Evolutionary conservation across 2,888 invertebrate species (phyloP), one percentile per base, ranked within the genome.

Genomic region (Scaptomyza tumidula): DNA sequence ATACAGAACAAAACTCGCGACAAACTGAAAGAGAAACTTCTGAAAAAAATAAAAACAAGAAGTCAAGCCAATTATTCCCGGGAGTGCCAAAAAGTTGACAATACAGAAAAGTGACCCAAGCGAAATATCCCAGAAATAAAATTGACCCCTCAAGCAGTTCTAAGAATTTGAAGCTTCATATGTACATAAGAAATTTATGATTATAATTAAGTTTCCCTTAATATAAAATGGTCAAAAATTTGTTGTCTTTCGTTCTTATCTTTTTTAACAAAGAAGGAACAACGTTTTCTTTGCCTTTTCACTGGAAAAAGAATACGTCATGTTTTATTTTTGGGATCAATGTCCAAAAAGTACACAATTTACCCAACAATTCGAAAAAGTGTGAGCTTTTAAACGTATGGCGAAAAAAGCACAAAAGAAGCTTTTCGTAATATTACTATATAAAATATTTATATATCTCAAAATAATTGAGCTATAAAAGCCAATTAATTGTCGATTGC

Each of bases 1-100:
- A 65, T 46, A 52, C 39, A 29, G 14, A 54, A 37, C 27, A 49
- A 49, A 54, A 16, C 48, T 61, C 46, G 33, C 35, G 31, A 37
- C 63, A 43, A 64, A 44, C 37, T 55, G 41, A 16, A 16, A 59
- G 19, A 44, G n/a, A 13, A 55, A 37, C 49, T 31, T 2, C 0
- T 7, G 10, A n/a, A 41, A 31, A 39, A 46, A 29, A n/a, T n/a
- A 48, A 29, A 37, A 44, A 63, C 31, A 14, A 13, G 2, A 33
- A n/a, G 27, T 3, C 45, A 37, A 16, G n/a, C 35, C 56, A 63
- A 45, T 58, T 70, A 64, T 50, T 54, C 71, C 57, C 27, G 3
- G 2, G 41, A 57, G 71, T 57, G 29, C 13, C 9, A 1, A 41
- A 50, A 43, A 62, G 43, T 62, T 62, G 24, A 41, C 1, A 9